A percentile compares a stretch with the other conserved stretches of the same genome.
Conservation (phyloP, 2,888 invertebrate species). For the Epistrophe grossulariae region DNA sequence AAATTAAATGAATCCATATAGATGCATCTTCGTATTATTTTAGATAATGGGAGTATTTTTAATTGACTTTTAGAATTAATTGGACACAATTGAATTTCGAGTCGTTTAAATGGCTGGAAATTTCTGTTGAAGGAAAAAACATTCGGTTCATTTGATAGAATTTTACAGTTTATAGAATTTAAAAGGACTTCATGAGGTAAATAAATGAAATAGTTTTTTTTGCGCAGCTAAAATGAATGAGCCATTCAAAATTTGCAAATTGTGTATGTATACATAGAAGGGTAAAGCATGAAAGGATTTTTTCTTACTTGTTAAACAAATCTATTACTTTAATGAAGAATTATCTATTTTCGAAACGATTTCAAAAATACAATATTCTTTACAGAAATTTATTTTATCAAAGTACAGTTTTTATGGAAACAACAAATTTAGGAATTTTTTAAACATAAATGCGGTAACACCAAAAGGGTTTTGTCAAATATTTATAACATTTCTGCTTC, state of each 20-base stretch:
- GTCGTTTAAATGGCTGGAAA: not conserved
- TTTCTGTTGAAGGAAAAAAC: not conserved
- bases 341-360: too few species aligned
- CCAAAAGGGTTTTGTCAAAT: too few species aligned
- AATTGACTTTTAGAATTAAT: slow-evolving; percentile 54
- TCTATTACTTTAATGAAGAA: too few species aligned
- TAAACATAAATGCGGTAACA: too few species aligned
- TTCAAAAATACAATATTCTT: too few species aligned
- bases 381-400: too few species aligned
- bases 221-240: not conserved
- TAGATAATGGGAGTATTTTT: slow-evolving; percentile 33
- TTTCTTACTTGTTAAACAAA: too few species aligned
- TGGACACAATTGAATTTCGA: slow-evolving; percentile 31
- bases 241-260: not conserved
- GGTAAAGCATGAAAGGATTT: too few species aligned
- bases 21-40: slow-evolving; percentile 33
- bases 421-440: too few species aligned
- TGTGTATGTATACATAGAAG: too few species aligned
- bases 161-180: not conserved
- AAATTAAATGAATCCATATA: slow-evolving; percentile 50
- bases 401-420: too few species aligned
- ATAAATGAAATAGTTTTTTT: not conserved
- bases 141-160: not conserved
- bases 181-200: not conserved
- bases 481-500: too few species aligned